A percentile compares a stretch with the other conserved stretches of the same genome.
Evolutionary conservation across 2,888 invertebrate species (phyloP).

Genomic region (Heliconius charithonia): DNA sequence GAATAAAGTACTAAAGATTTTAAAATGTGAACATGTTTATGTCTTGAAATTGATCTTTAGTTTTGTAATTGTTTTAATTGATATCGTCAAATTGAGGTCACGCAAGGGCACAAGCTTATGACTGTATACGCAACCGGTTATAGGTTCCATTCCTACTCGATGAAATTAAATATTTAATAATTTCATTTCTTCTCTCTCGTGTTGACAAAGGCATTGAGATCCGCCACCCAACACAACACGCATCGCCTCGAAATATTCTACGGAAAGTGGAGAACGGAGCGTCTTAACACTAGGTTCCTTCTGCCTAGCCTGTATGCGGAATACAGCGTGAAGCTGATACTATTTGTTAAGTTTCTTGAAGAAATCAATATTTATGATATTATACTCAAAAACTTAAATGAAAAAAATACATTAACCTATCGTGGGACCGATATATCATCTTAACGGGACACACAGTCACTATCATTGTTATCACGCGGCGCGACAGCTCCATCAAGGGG

Average conservation of each 20-base stretch:
- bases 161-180: too few species aligned
- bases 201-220: too few species aligned
- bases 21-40: background rate
- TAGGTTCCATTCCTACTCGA: too few species aligned
- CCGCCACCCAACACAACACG: too few species aligned
- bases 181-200: too few species aligned
- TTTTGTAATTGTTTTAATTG: background rate
- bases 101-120: too few species aligned
- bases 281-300: too few species aligned
- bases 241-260: too few species aligned
- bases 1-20: background rate
- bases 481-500: constrained; percentile 1
- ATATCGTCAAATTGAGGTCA: background rate
- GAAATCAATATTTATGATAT: background rate
- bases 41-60: background rate
- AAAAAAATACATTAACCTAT: background rate
- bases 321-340: too few species aligned
- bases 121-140: too few species aligned
- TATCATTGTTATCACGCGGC: constrained; percentile 21
- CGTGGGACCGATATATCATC: constrained; percentile 11
- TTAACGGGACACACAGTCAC: constrained; percentile 11
- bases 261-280: too few species aligned
- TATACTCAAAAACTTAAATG: background rate
- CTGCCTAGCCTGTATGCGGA: too few species aligned
- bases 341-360: background rate